Evolutionary conservation across 2,113 vertebrate species (phyloP).

Genomic region (Narcine bancroftii): DNA sequence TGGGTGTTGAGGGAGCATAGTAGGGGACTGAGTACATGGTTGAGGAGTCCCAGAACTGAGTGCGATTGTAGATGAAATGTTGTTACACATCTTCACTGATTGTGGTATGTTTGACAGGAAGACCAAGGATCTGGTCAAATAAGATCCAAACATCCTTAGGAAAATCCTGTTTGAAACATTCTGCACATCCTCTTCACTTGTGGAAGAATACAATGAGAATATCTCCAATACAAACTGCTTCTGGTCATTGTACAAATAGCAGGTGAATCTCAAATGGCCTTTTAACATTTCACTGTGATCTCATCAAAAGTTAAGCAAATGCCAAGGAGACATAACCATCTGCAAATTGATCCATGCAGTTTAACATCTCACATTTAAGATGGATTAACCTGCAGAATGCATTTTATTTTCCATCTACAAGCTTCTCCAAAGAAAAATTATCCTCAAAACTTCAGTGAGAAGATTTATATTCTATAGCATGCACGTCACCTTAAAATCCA

Average conservation of each 20-base stretch:
- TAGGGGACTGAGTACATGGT: no score
- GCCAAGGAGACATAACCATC: not conserved
- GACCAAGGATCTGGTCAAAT: no score
- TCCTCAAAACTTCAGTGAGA: not conserved
- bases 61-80: no score
- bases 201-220: not conserved
- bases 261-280: slow-evolving; percentile 19
- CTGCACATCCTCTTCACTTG: not conserved
- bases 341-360: not conserved
- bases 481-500: no score
- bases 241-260: not conserved
- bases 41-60: no score
- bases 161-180: no score
- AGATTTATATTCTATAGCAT: not conserved
- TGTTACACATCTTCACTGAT: no score
- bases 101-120: no score
- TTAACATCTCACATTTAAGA: slow-evolving; percentile 2
- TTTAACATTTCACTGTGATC: slow-evolving; percentile 25
- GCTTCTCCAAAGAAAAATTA: slow-evolving; percentile 4
- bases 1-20: no score
- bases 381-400: slow-evolving; percentile 12
- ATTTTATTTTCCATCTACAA: slow-evolving; percentile 18
- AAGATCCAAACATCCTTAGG: no score
- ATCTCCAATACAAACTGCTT: not conserved
- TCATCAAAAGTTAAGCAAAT: slow-evolving; percentile 30